Conservation (phyloP, 2,888 invertebrate species). For the Melanophora roralis region DNA sequence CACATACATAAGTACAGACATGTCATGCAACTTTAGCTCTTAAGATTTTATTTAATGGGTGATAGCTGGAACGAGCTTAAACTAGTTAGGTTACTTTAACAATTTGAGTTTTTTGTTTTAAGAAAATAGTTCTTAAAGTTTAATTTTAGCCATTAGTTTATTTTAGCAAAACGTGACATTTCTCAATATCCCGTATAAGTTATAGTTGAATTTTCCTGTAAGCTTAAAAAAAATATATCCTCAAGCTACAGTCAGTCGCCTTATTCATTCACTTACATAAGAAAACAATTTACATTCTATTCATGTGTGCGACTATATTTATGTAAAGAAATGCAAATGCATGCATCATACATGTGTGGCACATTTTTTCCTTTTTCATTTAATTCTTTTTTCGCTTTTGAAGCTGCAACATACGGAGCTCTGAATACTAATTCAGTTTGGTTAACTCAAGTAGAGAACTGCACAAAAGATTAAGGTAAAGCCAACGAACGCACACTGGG, state of each 20-base stretch:
- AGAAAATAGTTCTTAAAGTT: too few species aligned
- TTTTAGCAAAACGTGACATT: too few species aligned
- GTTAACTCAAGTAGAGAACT: not conserved
- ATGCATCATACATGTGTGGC: conserved; percentile 38
- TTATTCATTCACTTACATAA: conserved; percentile 24
- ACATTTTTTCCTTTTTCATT: conserved; percentile 14
- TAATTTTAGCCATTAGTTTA: too few species aligned
- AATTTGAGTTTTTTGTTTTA: too few species aligned
- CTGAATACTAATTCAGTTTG: conserved; percentile 19
- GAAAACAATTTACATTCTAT: conserved; percentile 25
- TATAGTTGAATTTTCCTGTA: conserved; percentile 4
- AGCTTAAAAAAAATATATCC: conserved; percentile 38
- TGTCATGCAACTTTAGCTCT: not conserved
- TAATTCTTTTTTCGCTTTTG: conserved; percentile 16
- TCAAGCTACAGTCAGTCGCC: conserved; percentile 25
- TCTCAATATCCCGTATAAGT: too few species aligned
- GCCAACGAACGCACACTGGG: conserved; percentile 42
- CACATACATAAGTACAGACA: not conserved
- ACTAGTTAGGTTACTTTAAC: too few species aligned
- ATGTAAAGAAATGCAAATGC: not conserved
- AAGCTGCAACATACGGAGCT: conserved; percentile 32
- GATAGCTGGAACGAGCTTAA: not conserved
- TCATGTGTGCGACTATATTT: conserved; percentile 27
- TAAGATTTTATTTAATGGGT: not conserved
- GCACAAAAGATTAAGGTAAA: conserved; percentile 38